Conservation (phyloP, 2,888 invertebrate genomes). For the Marronus borbonicus region DNA sequence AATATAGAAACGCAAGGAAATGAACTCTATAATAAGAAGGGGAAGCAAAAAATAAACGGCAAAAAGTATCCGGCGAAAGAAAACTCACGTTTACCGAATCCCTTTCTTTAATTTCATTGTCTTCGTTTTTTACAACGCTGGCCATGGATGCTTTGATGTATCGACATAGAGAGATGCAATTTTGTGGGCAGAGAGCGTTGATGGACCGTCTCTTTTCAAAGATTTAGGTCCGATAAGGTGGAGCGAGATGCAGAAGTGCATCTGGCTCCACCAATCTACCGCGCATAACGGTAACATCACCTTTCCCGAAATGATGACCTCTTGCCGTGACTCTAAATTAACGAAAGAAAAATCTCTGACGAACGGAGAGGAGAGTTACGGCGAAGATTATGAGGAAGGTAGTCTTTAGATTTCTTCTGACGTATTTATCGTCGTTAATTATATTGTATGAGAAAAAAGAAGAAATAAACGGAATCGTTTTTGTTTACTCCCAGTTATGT, state of each 20-base stretch:
- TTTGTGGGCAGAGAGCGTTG: conserved; percentile 12
- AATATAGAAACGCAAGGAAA: too few species aligned
- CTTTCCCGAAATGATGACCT: conserved; percentile 42
- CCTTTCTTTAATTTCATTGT: conserved; percentile 1
- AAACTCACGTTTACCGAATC: conserved; percentile 9
- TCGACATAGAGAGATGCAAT: conserved; percentile 22
- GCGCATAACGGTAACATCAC: conserved; percentile 42
- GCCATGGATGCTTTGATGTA: conserved; percentile 22
- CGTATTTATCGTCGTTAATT: not conserved
- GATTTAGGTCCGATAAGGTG: conserved; percentile 12
- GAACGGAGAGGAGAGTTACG: conserved; percentile 21
- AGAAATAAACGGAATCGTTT: too few species aligned
- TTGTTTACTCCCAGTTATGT: too few species aligned
- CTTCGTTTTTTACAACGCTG: not conserved
- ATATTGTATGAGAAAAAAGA: too few species aligned
- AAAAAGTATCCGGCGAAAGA: conserved; percentile 2
- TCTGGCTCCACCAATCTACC: conserved; percentile 4
- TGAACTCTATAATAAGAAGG: not conserved
- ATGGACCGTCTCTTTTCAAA: conserved; percentile 16
- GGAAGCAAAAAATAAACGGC: not conserved
- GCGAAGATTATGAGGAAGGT: not conserved
- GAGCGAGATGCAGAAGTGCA: conserved; percentile 37
- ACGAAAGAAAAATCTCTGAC: conserved; percentile 20
- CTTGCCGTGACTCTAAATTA: conserved; percentile 22
- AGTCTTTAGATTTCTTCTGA: not conserved